Percentiles rank a stretch among this genome's conserved stretches.
Evolutionary conservation across 2,113 vertebrate species (phyloP).

Genomic region (Fukomys damarensis): DNA sequence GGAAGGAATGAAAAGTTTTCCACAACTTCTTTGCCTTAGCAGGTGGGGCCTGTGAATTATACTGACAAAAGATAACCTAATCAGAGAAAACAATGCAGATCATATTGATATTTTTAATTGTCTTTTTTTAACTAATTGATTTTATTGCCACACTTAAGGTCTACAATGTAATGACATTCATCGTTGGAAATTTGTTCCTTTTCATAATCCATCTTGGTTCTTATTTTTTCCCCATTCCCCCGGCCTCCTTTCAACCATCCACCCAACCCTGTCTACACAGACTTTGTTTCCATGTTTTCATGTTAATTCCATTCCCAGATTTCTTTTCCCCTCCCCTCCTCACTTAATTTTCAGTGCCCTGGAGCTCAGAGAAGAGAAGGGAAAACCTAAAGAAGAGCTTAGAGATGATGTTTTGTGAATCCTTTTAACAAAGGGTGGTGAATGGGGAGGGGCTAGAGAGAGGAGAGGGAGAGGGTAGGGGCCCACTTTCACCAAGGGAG

Average conservation of each 20-base stretch:
- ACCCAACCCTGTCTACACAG: no score
- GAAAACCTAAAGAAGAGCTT: background rate
- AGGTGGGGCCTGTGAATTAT: background rate
- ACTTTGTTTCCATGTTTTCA: no score
- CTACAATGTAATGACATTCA: no score
- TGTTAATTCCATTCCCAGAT: no score
- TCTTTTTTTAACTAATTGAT: no score
- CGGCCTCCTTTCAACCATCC: no score
- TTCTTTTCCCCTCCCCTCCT: no score
- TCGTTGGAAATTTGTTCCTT: no score
- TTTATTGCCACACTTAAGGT: no score
- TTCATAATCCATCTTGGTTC: no score
- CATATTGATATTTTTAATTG: slow-evolving; percentile 21
- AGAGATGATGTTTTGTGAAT: background rate
- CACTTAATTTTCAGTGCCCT: background rate
- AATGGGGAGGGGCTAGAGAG: background rate
- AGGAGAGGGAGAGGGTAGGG: background rate
- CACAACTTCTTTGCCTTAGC: background rate
- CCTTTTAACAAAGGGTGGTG: background rate
- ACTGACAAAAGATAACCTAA: background rate
- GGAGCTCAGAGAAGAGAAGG: background rate
- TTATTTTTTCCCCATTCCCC: no score
- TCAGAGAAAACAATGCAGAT: background rate
- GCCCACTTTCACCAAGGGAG: background rate
- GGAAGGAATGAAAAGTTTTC: background rate